These are phyloP conservation scores for Cephus runcator DNA, from an alignment of 2,888 invertebrate species.

Conservation along the genomic window DNA sequence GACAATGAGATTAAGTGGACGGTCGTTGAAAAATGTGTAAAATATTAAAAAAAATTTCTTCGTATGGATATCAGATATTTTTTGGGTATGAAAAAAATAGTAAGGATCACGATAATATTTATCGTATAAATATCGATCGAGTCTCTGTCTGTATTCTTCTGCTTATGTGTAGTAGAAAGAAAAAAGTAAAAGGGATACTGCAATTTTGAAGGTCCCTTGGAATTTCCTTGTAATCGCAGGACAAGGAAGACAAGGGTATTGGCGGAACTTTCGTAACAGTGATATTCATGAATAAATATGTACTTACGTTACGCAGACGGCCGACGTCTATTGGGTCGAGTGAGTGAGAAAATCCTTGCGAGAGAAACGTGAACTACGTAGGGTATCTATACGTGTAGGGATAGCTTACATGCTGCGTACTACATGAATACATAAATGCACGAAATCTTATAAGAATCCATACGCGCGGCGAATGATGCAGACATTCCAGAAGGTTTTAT, in stretches of 20 bases:
- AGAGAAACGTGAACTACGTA: neutral
- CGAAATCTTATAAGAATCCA: neutral
- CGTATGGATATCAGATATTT: too few relatives aligned
- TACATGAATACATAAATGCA: neutral
- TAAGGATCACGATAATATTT: neutral
- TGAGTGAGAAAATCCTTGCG: neutral
- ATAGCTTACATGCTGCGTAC: neutral
- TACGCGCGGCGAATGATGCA: neutral
- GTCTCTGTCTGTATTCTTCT: neutral
- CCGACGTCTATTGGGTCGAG: neutral
- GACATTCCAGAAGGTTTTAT: neutral
- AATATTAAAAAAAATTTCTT: too few relatives aligned
- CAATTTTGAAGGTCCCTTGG: neutral
- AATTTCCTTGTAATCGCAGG: neutral
- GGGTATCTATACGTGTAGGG: neutral
- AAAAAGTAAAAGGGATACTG: neutral
- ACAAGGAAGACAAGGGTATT: neutral
- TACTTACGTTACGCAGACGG: neutral
- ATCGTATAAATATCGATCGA: neutral
- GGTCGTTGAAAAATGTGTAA: too few relatives aligned
- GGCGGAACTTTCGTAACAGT: neutral
- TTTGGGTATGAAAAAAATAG: neutral
- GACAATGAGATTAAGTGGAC: too few relatives aligned
- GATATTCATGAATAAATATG: neutral
- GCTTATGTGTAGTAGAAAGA: neutral